These are phyloP conservation scores for Hermodice carunculata DNA, from an alignment of 2,888 invertebrate genomes.

Conservation along the genomic window DNA sequence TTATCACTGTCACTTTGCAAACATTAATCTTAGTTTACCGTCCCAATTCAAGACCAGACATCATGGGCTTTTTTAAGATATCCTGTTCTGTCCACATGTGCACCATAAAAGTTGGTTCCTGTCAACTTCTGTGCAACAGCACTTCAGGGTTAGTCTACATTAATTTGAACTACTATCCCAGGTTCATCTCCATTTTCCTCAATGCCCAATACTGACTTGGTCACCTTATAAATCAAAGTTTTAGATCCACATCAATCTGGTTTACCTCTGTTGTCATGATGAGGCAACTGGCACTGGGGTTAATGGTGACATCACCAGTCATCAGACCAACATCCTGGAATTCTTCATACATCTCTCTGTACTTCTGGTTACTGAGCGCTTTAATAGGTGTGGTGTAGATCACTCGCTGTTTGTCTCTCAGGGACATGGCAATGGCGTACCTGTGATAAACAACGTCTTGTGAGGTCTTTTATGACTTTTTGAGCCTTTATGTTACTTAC, in stretches of 20 bases:
- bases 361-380: slow-evolving; percentile 99
- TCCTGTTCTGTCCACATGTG: too few species aligned
- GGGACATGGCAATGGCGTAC: slow-evolving; percentile 95
- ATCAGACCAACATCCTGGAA: slow-evolving; percentile 97
- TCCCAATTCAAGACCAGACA: too few species aligned
- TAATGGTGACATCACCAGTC: slow-evolving; percentile 99
- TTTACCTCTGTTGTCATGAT: slow-evolving; percentile 98
- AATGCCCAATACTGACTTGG: too few species aligned
- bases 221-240: too few species aligned
- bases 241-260: background rate
- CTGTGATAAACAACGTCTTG: slow-evolving; percentile 48
- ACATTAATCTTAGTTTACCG: too few species aligned
- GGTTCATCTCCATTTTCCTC: too few species aligned
- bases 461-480: background rate
- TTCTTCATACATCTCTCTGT: slow-evolving; percentile 96
- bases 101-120: too few species aligned
- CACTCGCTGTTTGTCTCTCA: slow-evolving; percentile 95
- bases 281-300: slow-evolving; percentile 96
- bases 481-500: background rate
- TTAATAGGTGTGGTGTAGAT: slow-evolving; percentile 99
- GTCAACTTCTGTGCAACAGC: too few species aligned
- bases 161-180: too few species aligned
- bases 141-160: too few species aligned
- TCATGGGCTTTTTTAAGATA: too few species aligned
- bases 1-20: too few species aligned